These are phyloP conservation scores for Yponomeuta sedellus DNA, from an alignment of 2,888 invertebrate genomes.

Conservation along the genomic window DNA sequence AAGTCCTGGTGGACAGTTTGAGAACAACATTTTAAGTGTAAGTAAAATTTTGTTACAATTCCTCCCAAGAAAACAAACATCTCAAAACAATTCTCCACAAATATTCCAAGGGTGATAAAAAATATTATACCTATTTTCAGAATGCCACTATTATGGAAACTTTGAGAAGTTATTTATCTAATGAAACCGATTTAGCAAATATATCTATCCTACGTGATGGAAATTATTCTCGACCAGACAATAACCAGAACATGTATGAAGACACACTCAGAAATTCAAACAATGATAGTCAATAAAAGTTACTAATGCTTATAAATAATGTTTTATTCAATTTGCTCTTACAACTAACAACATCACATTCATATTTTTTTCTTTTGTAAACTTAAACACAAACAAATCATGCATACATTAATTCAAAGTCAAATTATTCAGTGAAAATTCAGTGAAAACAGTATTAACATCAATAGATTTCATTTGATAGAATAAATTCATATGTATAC, in stretches of 20 bases:
- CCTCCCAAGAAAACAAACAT: too few species aligned
- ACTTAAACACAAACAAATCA: constrained; percentile 9
- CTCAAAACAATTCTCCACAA: neutral
- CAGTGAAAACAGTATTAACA: neutral
- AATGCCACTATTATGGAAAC: constrained; percentile 42
- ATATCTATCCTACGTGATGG: constrained; percentile 37
- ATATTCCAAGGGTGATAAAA: neutral
- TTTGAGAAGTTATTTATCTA: constrained; percentile 35
- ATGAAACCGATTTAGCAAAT: constrained; percentile 43
- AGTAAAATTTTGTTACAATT: constrained; percentile 14
- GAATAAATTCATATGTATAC: neutral
- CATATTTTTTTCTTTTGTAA: constrained; percentile 3
- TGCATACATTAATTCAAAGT: neutral
- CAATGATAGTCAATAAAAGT: neutral
- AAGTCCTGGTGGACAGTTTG: constrained; percentile 45
- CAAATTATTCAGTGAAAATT: neutral
- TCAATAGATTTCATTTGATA: neutral
- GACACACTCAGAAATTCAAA: constrained; percentile 20
- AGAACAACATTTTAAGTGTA: constrained; percentile 49
- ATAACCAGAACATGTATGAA: constrained; percentile 31
- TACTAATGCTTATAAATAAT: neutral
- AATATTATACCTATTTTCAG: constrained; percentile 36
- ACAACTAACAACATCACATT: constrained; percentile 9
- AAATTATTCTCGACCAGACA: constrained; percentile 24
- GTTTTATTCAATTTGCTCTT: constrained; percentile 10